Evolutionary conservation across 1,140 invertebrate genomes (phyloP), one percentile per base, ranked within the genome.

Genomic region (Patella vulgata): DNA sequence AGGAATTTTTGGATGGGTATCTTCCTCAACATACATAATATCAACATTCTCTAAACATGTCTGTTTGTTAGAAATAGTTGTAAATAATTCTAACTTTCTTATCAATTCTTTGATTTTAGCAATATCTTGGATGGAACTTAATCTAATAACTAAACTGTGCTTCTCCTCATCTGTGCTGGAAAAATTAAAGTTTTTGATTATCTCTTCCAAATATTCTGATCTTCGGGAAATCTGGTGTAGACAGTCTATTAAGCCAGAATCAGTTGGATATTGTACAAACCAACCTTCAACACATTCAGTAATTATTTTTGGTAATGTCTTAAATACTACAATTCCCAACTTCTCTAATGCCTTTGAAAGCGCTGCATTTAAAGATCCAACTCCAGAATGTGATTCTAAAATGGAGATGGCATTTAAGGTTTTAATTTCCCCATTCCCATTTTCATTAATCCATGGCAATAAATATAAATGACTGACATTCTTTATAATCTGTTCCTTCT

Each of bases 201-300:
- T 44, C 14, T 21, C 33, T 3, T 11, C 33, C 1, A 19, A 19
- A 14, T 30, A 27, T 5, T 3, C 30, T 0, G 30, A n/a, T 14
- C 44, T 19, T 1, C 0, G 23, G 19, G 4, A 50, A 4, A 57
- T 28, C n/a, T 17, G 19, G 6, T 42, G 3, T 12, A 63, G 25
- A 21, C 19, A 44, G 28, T 39, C 36, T 9, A 63, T 5, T 30
- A 63, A 25, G 12, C 61, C 61, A 0, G 28, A n/a, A 23, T 21
- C n/a, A 14, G 12, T 51, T 1, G 61, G 54, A 39, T 56, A 63
- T 21, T 57, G 46, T 27, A 63, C 33, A 14, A 57, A 33, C 23
- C 4, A 21, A 6, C 61, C 61, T 46, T 57, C 25, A 21, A 50
- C 9, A 39, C 48, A 36, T 19, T 54, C 31, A 19, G 30, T 19